phyloP scores from a whole-genome alignment of 2,113 vertebrate genomes.

The Equus przewalskii region DNA sequence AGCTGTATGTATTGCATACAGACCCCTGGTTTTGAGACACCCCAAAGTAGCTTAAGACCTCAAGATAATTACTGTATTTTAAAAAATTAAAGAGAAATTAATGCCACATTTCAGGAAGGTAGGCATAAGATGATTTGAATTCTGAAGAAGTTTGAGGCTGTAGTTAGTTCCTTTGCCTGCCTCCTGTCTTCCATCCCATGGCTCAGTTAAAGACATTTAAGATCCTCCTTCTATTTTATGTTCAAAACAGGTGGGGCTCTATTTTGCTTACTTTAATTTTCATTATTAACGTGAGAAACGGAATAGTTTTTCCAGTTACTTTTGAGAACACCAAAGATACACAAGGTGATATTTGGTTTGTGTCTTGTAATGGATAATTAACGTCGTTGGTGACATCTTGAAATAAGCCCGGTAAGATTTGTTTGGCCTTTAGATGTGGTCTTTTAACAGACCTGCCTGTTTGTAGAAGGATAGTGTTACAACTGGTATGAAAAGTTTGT shows the following conservation, averaged over 20 bases:
- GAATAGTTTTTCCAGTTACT: background rate
- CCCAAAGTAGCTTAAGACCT: background rate
- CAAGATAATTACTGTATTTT: background rate
- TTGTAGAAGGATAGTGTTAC: background rate
- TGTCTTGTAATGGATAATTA: background rate
- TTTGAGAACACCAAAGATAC: background rate
- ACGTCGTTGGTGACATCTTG: background rate
- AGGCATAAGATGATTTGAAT: slow-evolving; percentile 4
- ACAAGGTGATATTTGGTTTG: background rate
- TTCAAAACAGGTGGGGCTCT: background rate
- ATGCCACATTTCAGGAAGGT: slow-evolving; percentile 17
- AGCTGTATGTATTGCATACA: background rate
- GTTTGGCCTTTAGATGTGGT: background rate
- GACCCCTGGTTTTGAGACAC: background rate
- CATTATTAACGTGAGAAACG: slow-evolving; percentile 28
- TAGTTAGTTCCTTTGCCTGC: background rate
- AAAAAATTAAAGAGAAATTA: slow-evolving; percentile 40
- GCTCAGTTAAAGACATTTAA: slow-evolving; percentile 35
- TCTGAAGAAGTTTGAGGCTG: background rate
- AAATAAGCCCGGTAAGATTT: slow-evolving; percentile 23
- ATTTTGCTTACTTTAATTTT: slow-evolving; percentile 5
- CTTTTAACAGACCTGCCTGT: background rate
- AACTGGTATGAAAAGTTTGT: background rate
- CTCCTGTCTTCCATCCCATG: background rate
- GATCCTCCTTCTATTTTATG: background rate